Base-by-base conservation (phyloP, 1,140 invertebrate genomes). In the Chironomus tepperi region DNA sequence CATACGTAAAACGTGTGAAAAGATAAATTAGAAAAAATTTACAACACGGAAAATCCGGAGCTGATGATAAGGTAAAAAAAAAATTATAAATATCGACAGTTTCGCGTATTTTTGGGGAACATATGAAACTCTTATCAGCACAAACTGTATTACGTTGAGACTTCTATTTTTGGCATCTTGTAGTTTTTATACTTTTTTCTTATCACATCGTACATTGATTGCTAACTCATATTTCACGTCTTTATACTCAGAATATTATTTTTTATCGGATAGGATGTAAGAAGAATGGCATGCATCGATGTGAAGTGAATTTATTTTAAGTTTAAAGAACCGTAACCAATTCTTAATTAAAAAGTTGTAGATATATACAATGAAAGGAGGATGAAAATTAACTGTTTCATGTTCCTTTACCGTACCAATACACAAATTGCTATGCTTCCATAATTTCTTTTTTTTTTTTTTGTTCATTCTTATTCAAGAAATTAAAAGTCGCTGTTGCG, bases 251-350 rank as follows among this genome's bases (percentile, higher is more conserved):
- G n/a, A n/a, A n/a, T n/a, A n/a, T n/a, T n/a, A n/a, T n/a, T n/a
- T n/a, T n/a, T n/a, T n/a, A n/a, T n/a, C n/a, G n/a, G n/a, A n/a
- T 2, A 34, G 24, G 24, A 34, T 34, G 24, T 1, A 34, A 34
- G 24, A 34, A 34, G 24, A 34, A 34, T 34, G 24, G 24, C 24
- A 34, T 34, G 24, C 24, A 34, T 34, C 24, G 24, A 34, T 2
- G 5, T 34, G 1, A 34, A 34, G 24, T 34, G 24, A 34, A 34
- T 34, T 34, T 34, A 34, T 34, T 34, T 34, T 34, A 57, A 57
- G 43, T 57, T 57, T 57, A 57, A 57, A 57, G 47, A 57, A 57
- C 47, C 47, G 47, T 57, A 57, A 57, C 47, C 47, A 15, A 57
- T 57, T 57, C 47, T 57, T 57, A 57, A 57, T 57, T 57, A 57